phyloP scores from a whole-genome alignment of 2,888 invertebrate species.

The Nomada ruficornis region DNA sequence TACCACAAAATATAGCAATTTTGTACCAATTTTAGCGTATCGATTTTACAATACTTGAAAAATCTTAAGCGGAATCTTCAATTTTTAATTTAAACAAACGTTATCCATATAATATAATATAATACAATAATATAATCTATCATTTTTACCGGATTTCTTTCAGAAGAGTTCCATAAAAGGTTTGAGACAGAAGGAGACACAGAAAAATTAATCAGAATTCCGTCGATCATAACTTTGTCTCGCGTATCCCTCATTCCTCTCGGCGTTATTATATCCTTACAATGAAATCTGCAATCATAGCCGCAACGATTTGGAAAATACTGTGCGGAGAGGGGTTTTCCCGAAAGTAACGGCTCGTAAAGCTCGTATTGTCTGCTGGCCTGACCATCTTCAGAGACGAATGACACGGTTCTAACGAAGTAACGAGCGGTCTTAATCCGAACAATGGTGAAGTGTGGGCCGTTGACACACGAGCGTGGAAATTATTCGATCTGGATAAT shows the following conservation, averaged over 20 bases:
- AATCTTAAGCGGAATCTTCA: background rate
- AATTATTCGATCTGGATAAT: constrained; percentile 63
- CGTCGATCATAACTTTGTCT: too few relatives aligned
- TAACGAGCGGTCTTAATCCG: constrained; percentile 29
- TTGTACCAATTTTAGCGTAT: too few relatives aligned
- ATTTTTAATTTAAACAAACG: background rate
- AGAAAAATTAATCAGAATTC: too few relatives aligned
- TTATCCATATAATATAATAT: too few relatives aligned
- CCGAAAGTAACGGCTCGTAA: too few relatives aligned
- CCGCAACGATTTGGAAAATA: too few relatives aligned
- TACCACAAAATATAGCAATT: too few relatives aligned
- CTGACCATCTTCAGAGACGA: background rate
- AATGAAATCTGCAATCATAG: too few relatives aligned
- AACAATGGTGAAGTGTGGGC: constrained; percentile 56
- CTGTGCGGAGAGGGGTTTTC: too few relatives aligned
- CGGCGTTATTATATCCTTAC: too few relatives aligned
- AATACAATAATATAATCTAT: background rate
- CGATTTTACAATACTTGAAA: background rate
- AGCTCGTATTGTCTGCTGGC: too few relatives aligned
- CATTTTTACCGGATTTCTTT: background rate
- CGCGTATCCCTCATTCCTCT: too few relatives aligned
- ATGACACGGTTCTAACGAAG: constrained; percentile 17
- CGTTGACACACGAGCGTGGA: constrained; percentile 52
- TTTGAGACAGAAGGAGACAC: background rate
- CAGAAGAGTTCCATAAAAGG: background rate